Evolutionary conservation across 2,888 invertebrate genomes (phyloP).

Genomic region (Sminthurinus aureus): DNA sequence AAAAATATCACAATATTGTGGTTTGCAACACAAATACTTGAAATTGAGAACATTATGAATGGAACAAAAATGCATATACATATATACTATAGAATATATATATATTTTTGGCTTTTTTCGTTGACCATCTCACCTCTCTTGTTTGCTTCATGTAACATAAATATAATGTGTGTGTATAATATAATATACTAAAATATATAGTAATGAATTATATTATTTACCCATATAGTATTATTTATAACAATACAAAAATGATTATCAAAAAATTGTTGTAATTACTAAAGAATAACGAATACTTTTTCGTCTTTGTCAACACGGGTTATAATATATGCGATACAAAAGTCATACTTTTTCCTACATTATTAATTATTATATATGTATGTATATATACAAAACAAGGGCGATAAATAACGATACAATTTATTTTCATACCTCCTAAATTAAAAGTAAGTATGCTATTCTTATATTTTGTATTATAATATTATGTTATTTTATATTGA

Average conservation of each 20-base stretch:
- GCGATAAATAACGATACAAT: no score
- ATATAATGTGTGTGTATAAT: no score
- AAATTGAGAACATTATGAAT: constrained; percentile 27
- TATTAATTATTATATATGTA: no score
- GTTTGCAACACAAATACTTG: constrained; percentile 43
- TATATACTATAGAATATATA: background rate
- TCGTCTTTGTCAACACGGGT: no score
- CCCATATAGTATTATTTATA: background rate
- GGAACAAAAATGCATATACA: constrained; percentile 28
- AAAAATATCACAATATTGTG: constrained; percentile 39
- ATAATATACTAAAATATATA: background rate
- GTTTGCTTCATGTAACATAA: background rate
- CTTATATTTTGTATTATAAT: background rate
- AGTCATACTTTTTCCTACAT: no score
- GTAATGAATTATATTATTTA: background rate
- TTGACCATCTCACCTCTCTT: background rate
- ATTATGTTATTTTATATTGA: background rate
- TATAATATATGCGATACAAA: no score
- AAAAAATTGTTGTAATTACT: background rate
- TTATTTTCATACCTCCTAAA: no score
- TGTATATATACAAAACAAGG: no score
- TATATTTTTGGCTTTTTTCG: background rate
- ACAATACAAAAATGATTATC: no score
- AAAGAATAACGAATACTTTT: no score
- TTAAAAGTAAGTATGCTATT: no score